Conservation (phyloP, 2,797 vertebrate genomes). For the Melanogrammus aeglefinus region DNA sequence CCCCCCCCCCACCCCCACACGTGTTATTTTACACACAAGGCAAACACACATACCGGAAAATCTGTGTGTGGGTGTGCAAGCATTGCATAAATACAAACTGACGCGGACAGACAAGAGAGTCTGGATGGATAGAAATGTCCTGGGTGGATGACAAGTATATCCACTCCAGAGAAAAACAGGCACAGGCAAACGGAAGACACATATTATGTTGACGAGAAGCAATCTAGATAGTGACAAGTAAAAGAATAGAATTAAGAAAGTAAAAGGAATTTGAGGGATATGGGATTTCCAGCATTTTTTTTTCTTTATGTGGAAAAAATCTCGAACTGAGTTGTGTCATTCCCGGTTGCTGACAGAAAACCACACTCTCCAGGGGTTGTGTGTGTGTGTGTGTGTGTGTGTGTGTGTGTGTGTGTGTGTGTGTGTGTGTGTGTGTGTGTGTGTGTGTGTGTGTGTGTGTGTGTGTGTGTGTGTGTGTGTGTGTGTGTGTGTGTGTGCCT, state of each 20-base stretch:
- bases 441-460: conserved; percentile 10
- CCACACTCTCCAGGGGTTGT: not conserved
- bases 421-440: conserved; percentile 10
- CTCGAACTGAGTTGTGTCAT: not conserved
- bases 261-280: not conserved
- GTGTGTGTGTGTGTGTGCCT: conserved; percentile 18
- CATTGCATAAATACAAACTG: not conserved
- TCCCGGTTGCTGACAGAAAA: no score
- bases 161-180: not conserved
- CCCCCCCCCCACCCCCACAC: not conserved
- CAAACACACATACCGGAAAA: not conserved
- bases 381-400: conserved; percentile 26
- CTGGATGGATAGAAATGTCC: not conserved
- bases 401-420: conserved; percentile 13
- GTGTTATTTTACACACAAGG: not conserved
- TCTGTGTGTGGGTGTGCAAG: conserved; percentile 8
- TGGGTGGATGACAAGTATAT: not conserved
- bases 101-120: not conserved
- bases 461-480: conserved; percentile 8
- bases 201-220: not conserved
- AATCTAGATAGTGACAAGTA: not conserved
- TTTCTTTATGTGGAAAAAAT: not conserved
- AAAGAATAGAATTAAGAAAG: not conserved
- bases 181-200: not conserved
- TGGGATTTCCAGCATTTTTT: not conserved